A percentile compares a stretch with the other conserved stretches of the same genome.
phyloP scores from a whole-genome alignment of 2,797 vertebrate species.

The Enteromius paludinosus region DNA sequence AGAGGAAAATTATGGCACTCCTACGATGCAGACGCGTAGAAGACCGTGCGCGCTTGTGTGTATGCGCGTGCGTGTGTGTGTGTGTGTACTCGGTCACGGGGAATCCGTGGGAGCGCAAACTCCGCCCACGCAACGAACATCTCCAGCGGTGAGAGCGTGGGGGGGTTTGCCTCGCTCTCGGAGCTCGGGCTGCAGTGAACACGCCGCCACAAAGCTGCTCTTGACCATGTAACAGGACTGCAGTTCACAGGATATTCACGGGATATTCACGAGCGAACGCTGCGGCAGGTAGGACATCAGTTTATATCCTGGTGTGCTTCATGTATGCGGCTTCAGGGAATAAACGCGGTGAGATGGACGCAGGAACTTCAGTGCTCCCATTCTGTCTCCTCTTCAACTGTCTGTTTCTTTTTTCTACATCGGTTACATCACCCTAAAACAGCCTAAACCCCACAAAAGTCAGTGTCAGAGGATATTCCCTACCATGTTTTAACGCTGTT shows the following conservation, averaged over 20 bases:
- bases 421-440: background rate
- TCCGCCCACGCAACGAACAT: conserved; percentile 48
- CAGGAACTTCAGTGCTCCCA: conserved; percentile 21
- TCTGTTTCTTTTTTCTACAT: conserved; percentile 1
- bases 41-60: background rate
- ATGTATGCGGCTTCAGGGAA: background rate
- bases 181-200: conserved; percentile 17
- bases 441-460: conserved; percentile 20
- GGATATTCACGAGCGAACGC: conserved; percentile 2
- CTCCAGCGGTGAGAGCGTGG: conserved; percentile 28
- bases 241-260: conserved; percentile 4
- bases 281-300: conserved; percentile 40
- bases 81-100: conserved; percentile 36
- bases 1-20: background rate
- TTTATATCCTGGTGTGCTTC: background rate
- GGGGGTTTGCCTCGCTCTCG: conserved; percentile 52
- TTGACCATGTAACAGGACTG: conserved; percentile 13
- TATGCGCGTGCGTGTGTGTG: background rate
- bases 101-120: conserved; percentile 45
- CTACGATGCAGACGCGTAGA: background rate
- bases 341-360: conserved; percentile 23
- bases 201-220: background rate
- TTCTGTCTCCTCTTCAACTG: conserved; percentile 13
- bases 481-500: background rate
- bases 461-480: background rate